Conservation (phyloP, 2,888 invertebrate species). For the Oscheius sp. region DNA sequence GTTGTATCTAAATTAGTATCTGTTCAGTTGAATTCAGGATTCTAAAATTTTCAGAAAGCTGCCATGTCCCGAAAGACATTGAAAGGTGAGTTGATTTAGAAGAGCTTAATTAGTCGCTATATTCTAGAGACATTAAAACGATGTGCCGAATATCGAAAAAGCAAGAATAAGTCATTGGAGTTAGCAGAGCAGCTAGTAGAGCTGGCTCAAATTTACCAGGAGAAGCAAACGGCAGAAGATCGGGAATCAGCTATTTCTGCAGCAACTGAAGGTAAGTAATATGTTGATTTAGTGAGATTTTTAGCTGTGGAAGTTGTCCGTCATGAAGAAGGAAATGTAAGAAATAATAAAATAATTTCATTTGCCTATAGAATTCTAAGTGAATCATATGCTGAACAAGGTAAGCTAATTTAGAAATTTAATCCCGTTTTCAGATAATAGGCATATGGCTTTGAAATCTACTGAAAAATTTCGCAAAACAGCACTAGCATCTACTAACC, state of each 20-base stretch:
- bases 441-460: background rate
- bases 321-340: background rate
- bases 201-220: background rate
- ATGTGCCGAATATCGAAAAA: background rate
- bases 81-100: too few relatives aligned
- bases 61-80: too few relatives aligned
- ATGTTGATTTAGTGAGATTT: background rate
- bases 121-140: background rate
- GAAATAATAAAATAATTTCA: background rate
- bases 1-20: too few relatives aligned
- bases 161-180: background rate
- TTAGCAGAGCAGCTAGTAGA: background rate
- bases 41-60: too few relatives aligned
- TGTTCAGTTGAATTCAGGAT: too few relatives aligned
- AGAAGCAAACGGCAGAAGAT: background rate
- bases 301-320: background rate
- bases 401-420: background rate
- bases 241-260: background rate
- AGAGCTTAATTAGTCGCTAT: too few relatives aligned
- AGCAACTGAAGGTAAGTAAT: background rate
- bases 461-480: background rate
- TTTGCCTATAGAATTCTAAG: background rate
- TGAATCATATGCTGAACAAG: background rate
- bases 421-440: background rate
- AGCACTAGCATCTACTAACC: background rate